Evolutionary conservation across 2,888 invertebrate species (phyloP).

Genomic region (Carterocephalus palaemon): DNA sequence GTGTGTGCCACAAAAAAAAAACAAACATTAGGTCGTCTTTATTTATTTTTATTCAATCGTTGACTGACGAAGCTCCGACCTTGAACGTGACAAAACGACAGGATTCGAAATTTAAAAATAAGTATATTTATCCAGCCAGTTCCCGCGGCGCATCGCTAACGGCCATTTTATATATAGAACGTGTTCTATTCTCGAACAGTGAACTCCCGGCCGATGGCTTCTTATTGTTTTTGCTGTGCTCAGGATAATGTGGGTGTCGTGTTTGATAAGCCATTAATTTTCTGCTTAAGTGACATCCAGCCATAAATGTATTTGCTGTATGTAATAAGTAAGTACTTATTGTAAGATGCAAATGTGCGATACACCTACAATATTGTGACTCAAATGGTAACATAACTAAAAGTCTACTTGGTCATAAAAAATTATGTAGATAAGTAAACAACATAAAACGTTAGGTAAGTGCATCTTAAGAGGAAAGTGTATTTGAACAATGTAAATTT

Average conservation of each 20-base stretch:
- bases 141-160: slow-evolving; percentile 72
- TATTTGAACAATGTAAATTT: too few species aligned
- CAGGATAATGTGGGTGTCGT: slow-evolving; percentile 23
- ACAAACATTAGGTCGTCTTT: slow-evolving; percentile 29
- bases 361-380: too few species aligned
- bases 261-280: slow-evolving; percentile 23
- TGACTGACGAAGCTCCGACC: slow-evolving; percentile 55
- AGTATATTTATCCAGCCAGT: slow-evolving; percentile 46
- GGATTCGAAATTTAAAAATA: slow-evolving; percentile 66
- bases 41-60: slow-evolving; percentile 38
- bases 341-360: too few species aligned
- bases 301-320: background rate
- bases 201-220: slow-evolving; percentile 70
- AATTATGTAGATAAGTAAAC: background rate
- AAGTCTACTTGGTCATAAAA: too few species aligned
- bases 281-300: slow-evolving; percentile 4
- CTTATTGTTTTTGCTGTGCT: slow-evolving; percentile 62
- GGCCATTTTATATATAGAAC: slow-evolving; percentile 71
- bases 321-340: too few species aligned
- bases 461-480: too few species aligned
- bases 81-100: slow-evolving; percentile 73
- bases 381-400: too few species aligned
- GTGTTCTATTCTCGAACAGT: slow-evolving; percentile 71
- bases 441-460: slow-evolving; percentile 2
- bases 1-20: slow-evolving; percentile 37